phyloP scores from a whole-genome alignment of 2,113 vertebrate species.

The Plecotus auritus region DNA sequence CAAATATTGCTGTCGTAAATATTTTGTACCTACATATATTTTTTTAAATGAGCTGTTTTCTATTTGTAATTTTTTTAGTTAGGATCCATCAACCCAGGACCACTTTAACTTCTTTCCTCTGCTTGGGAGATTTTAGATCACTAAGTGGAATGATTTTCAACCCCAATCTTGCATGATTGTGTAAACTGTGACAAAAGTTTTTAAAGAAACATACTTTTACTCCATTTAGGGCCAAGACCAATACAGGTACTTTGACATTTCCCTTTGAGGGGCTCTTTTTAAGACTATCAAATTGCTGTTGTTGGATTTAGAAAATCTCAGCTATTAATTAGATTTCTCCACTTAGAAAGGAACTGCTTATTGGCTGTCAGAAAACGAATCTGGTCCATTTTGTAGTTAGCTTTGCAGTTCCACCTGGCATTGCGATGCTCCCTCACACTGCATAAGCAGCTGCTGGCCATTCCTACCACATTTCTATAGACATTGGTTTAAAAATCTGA shows the following conservation, averaged over 20 bases:
- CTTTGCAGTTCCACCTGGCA: background rate
- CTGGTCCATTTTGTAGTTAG: background rate
- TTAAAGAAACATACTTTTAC: background rate
- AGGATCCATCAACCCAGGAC: background rate
- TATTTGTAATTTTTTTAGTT: background rate
- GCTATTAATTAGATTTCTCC: constrained; percentile 5
- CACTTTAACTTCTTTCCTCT: background rate
- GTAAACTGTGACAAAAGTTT: background rate
- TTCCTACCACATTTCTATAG: background rate
- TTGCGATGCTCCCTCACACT: background rate
- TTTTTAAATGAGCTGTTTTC: background rate
- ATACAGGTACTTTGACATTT: background rate
- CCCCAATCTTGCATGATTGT: background rate
- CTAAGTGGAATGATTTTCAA: background rate
- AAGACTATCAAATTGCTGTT: background rate
- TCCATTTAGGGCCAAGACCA: constrained; percentile 10
- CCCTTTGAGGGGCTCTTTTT: background rate
- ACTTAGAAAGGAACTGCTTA: background rate
- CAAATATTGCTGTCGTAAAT: background rate
- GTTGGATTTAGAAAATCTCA: constrained; percentile 30
- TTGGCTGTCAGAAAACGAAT: background rate
- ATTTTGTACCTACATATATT: background rate
- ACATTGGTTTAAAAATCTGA: background rate
- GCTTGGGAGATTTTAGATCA: background rate
- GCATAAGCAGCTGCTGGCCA: background rate